Evolutionary conservation across 2,888 invertebrate species (phyloP).

Genomic region (Oscheius sp.): DNA sequence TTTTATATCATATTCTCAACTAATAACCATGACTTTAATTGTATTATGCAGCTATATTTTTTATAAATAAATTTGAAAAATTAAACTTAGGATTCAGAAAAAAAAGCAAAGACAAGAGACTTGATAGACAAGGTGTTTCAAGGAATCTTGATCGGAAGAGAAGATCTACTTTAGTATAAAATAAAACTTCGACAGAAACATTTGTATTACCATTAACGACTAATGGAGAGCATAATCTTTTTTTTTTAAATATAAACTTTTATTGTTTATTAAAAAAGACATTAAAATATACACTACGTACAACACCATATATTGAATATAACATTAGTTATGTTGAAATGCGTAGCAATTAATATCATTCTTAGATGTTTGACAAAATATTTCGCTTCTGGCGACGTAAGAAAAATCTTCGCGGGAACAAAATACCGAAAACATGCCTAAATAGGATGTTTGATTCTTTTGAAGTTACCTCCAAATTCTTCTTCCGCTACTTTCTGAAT

Average conservation of each 20-base stretch:
- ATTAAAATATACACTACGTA: slow-evolving; percentile 3
- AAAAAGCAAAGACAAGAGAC: no score
- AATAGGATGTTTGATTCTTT: neutral
- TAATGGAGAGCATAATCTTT: neutral
- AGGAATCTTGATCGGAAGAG: no score
- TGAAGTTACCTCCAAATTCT: slow-evolving; percentile 40
- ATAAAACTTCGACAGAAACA: no score
- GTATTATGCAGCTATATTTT: no score
- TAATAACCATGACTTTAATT: slow-evolving; percentile 16
- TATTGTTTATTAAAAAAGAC: neutral
- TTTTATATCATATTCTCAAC: no score
- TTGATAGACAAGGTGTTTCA: no score
- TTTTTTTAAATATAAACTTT: neutral
- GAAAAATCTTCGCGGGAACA: slow-evolving; percentile 51
- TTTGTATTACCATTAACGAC: no score
- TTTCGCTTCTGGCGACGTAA: slow-evolving; percentile 45
- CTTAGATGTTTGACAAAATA: slow-evolving; percentile 50
- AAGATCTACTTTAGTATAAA: no score
- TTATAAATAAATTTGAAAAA: no score
- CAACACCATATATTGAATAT: neutral
- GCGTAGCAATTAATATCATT: slow-evolving; percentile 56
- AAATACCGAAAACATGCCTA: slow-evolving; percentile 45
- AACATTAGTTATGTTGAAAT: slow-evolving; percentile 44
- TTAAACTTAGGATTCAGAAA: no score
- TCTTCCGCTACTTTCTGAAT: slow-evolving; percentile 56